Evolutionary conservation across 64 coral and sea anemone species (phyloP), one percentile per base, ranked within the genome.

Genomic region (Cladopsammia gracilis): DNA sequence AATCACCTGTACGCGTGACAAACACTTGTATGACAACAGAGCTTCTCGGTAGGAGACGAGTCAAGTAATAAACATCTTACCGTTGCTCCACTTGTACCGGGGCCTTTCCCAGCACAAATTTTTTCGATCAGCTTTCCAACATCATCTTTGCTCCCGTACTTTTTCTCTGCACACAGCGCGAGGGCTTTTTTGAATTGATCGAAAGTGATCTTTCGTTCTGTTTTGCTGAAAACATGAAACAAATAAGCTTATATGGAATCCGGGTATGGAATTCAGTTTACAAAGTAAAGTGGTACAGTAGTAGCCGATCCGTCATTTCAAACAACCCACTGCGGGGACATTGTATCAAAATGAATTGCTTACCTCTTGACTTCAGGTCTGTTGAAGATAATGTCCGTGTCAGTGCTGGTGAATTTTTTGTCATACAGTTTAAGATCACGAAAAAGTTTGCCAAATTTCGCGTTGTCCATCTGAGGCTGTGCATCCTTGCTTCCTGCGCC

Each of bases 311-410:
- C 34, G 34, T 2, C 34, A 34, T 34, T 34, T 48, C 23, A 69
- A 50, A 68, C 46, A 23, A 79, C 48, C 6, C 43, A 44, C 34
- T 34, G 34, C 34, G 34, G 34, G 34, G 34, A 2, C 34, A 34
- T 34, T 2, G 34, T 13, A 66, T 43, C 14, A 12, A 46, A 26
- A 23, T 3, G 15, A 11, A 71, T 34, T 25, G 64, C 90, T 89
- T 87, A 98, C 96, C 77, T 15, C 73, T 98, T 98, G 0, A 98
- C 96, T 90, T 98, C 96, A 16, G 93, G 85, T 73, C 96, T 86
- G 86, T 83, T 98, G 42, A 98, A 98, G 10, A 98, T 95, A 15
- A 98, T 98, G 62, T 98, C 96, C 19, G 90, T 88, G 64, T 98
- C 93, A 11, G 96, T 98, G 18, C 52, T 57, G 3, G 96, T 98